Evolutionary conservation across 2,888 invertebrate species (phyloP), one percentile per base, ranked within the genome.

Genomic region (Priapulus caudatus): DNA sequence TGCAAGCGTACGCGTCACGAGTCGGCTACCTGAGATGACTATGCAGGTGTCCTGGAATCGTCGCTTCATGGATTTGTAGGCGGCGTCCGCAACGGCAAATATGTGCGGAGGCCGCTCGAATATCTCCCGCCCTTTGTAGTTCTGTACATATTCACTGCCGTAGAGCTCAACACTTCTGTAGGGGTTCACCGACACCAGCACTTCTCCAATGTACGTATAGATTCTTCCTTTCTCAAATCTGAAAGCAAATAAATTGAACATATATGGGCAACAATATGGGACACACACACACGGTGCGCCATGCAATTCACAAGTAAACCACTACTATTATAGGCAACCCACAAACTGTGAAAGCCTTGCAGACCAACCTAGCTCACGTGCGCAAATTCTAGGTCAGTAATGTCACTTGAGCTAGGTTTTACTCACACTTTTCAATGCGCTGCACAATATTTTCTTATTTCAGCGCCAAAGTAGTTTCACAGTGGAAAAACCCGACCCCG

Each of bases 191-290:
- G 95, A 93, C 43, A 98, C 90, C 21, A 74, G 65, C 63, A 93
- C 92, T 75, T 98, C 97, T 44, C 97, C 97, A 63, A 98, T 98
- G 75, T 97, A 97, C 4, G 95, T 93, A 78, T 97, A 97, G 68
- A 97, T 91, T 71, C 82, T 83, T 62, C 88, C 86, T 71, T 82
- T 81, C 73, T 85, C 84, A 70, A 86, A 91, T 70, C 91, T 92
- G 77, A n/a, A 76, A 75, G 23, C 44, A 48, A 54, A 51, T 62
- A 67, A 69, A 71, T 60, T 56, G 43, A 22, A 51, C 24, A 50
- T 45, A 48, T 23, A 47, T 20, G 19, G 22, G n/a, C n/a, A 15
- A 48, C 18, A 48, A 45, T 52, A 45, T 2, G n/a, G n/a, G n/a
- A n/a, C n/a, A n/a, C n/a, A n/a, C n/a, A n/a, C n/a, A n/a, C n/a